These are phyloP conservation scores for Passer domesticus DNA, from an alignment of 2,113 vertebrate genomes.

Conservation along the genomic window DNA sequence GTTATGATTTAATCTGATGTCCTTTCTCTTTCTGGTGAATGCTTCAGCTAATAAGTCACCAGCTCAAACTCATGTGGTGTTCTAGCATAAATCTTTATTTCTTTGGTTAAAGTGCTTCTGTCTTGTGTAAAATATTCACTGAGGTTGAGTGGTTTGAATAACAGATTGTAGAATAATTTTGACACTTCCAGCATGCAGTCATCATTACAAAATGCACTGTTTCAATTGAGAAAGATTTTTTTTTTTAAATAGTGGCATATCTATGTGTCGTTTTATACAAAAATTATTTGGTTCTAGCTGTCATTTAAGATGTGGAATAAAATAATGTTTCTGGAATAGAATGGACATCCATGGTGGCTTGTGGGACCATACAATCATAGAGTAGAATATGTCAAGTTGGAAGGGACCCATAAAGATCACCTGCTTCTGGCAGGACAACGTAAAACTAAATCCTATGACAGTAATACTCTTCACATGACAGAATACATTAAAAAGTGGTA, in stretches of 20 bases:
- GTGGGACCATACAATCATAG: neutral
- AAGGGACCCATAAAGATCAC: neutral
- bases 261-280: neutral
- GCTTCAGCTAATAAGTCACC: slow-evolving; percentile 17
- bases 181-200: neutral
- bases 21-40: slow-evolving; percentile 21
- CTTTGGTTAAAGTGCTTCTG: neutral
- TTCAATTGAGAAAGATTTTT: neutral
- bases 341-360: neutral
- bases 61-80: slow-evolving; percentile 5
- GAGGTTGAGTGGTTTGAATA: slow-evolving; percentile 8
- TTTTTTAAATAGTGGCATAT: neutral
- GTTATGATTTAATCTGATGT: neutral
- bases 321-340: neutral
- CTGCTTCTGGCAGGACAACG: neutral
- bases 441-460: neutral
- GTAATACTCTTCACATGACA: neutral
- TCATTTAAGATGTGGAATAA: neutral
- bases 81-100: slow-evolving; percentile 46
- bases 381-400: neutral
- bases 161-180: slow-evolving; percentile 12
- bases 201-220: neutral
- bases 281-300: neutral
- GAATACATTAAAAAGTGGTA: neutral
- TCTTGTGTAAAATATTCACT: slow-evolving; percentile 35